These are phyloP conservation scores for roundworm (Caenorhabditis elegans) DNA, from an alignment of 1,140 invertebrate genomes.

Conservation along the genomic window WBcel235 BX284602.5:6516501-6517000, in stretches of 20 bases:
- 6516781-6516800: background rate
- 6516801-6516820: background rate
- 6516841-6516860: conserved; percentile 16
- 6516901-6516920: background rate
- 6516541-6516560: too few species aligned
- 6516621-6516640: background rate
- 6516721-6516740: conserved; percentile 22
- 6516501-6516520: too few species aligned
- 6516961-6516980: conserved; percentile 1
- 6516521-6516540: too few species aligned
- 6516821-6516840: background rate
- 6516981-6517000: background rate
- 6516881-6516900: background rate
- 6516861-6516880: conserved; percentile 29
- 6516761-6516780: conserved; percentile 18
- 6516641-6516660: background rate
- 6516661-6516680: background rate
- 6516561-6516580: too few species aligned
- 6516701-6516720: conserved; percentile 9
- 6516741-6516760: conserved; percentile 29
- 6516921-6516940: conserved; percentile 5
- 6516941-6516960: background rate
- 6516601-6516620: too few species aligned
- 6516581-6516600: too few species aligned
- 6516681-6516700: background rate